These are phyloP conservation scores for Poicephalus meyeri DNA, from an alignment of 2,113 vertebrate species.

Conservation along the genomic window DNA sequence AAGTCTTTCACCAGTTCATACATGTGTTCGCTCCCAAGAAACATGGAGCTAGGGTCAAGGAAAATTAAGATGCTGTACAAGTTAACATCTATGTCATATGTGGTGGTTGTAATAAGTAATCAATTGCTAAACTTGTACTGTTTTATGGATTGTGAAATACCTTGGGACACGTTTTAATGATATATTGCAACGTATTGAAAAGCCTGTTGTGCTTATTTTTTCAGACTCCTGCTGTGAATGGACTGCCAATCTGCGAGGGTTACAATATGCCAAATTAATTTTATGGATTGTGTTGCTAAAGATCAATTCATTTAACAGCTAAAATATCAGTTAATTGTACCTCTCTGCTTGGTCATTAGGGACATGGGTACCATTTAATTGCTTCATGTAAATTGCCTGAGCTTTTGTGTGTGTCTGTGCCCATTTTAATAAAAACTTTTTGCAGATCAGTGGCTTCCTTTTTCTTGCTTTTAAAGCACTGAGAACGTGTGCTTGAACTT, in stretches of 20 bases:
- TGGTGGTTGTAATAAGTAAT: background rate
- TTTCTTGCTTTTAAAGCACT: background rate
- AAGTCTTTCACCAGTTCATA: background rate
- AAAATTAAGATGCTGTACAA: background rate
- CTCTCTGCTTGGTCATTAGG: background rate
- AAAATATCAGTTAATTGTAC: constrained; percentile 26
- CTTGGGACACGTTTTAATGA: constrained; percentile 1
- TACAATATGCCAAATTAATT: constrained; percentile 18
- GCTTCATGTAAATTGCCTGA: background rate
- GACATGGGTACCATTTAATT: constrained; percentile 4
- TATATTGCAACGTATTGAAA: background rate
- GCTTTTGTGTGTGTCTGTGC: background rate
- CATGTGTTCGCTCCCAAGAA: background rate
- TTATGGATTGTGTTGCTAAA: constrained; percentile 21
- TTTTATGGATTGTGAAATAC: constrained; percentile 15
- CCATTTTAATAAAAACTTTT: background rate
- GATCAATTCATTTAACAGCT: constrained; percentile 41
- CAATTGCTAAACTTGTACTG: background rate
- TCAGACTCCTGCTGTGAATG: background rate
- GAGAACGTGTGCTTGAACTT: background rate
- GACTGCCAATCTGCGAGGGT: background rate
- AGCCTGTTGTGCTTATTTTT: background rate
- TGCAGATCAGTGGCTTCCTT: background rate
- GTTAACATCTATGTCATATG: background rate
- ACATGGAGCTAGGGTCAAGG: background rate